These are phyloP conservation scores for Urocyon cinereoargenteus DNA, from an alignment of 2,797 vertebrate genomes.

Conservation along the genomic window DNA sequence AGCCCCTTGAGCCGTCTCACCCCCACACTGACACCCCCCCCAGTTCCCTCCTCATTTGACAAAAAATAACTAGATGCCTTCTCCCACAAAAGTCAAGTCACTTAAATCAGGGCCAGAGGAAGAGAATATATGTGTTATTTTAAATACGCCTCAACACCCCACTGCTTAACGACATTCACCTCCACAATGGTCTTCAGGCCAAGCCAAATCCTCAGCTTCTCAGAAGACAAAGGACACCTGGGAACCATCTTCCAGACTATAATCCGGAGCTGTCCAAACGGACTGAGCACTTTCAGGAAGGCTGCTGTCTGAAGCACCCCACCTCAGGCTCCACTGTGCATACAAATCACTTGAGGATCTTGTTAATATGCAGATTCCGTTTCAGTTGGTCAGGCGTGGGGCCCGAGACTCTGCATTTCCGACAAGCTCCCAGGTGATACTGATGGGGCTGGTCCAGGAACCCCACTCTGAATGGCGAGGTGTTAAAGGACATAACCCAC, in stretches of 20 bases:
- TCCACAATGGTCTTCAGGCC: background rate
- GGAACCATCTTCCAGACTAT: background rate
- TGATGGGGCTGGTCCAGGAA: rapidly evolving
- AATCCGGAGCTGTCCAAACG: background rate
- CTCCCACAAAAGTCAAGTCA: background rate
- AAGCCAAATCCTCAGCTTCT: background rate
- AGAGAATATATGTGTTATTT: background rate
- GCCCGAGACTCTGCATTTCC: background rate
- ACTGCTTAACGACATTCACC: background rate
- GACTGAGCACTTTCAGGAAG: background rate
- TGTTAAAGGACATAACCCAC: background rate
- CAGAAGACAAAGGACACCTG: background rate
- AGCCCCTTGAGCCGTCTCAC: background rate
- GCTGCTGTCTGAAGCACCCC: background rate
- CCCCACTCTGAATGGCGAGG: no score
- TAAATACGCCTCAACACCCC: background rate
- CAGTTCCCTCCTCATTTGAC: background rate
- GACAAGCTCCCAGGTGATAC: background rate
- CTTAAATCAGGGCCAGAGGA: background rate
- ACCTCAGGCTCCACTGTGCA: background rate
- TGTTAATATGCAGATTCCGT: background rate
- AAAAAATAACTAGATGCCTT: background rate
- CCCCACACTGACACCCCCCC: background rate
- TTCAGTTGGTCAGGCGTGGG: background rate
- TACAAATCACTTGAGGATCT: no score